Evolutionary conservation across 92 coral and sea anemone species (phyloP).

Genomic region (Zoanthus solanderi): DNA sequence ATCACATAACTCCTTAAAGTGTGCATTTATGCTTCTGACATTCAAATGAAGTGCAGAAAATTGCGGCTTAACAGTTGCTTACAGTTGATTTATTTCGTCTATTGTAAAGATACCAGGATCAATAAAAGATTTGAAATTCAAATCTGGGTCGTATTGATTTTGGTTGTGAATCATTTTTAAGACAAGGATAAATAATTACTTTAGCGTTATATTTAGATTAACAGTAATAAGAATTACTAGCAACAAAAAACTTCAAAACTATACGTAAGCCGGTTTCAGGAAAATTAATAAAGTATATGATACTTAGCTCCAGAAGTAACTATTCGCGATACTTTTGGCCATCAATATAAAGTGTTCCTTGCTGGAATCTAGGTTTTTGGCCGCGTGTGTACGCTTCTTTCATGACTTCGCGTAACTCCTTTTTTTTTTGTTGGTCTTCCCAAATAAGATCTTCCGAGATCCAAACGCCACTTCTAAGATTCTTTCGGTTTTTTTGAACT

Average conservation of each 20-base stretch:
- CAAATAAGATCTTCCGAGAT: slow-evolving; percentile 46
- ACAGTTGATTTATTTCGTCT: slow-evolving; percentile 25
- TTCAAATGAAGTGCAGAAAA: slow-evolving; percentile 22
- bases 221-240: slow-evolving; percentile 7
- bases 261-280: slow-evolving; percentile 13
- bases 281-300: slow-evolving; percentile 26
- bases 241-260: slow-evolving; percentile 19
- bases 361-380: slow-evolving; percentile 19
- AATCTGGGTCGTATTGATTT: slow-evolving; percentile 21
- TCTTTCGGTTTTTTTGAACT: slow-evolving; percentile 27
- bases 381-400: slow-evolving; percentile 20
- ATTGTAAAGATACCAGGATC: slow-evolving; percentile 34
- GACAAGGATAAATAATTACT: slow-evolving; percentile 8
- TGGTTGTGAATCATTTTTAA: neutral
- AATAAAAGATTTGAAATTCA: slow-evolving; percentile 12
- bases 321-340: slow-evolving; percentile 26
- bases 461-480: slow-evolving; percentile 35
- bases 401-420: slow-evolving; percentile 7
- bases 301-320: slow-evolving; percentile 21
- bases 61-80: slow-evolving; percentile 12
- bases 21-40: slow-evolving; percentile 16
- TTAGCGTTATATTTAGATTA: slow-evolving; percentile 19
- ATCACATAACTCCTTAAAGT: slow-evolving; percentile 14
- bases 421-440: slow-evolving; percentile 47
- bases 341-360: slow-evolving; percentile 26